Conservation (phyloP, 2,797 vertebrate species). For the Champsocephalus esox region DNA sequence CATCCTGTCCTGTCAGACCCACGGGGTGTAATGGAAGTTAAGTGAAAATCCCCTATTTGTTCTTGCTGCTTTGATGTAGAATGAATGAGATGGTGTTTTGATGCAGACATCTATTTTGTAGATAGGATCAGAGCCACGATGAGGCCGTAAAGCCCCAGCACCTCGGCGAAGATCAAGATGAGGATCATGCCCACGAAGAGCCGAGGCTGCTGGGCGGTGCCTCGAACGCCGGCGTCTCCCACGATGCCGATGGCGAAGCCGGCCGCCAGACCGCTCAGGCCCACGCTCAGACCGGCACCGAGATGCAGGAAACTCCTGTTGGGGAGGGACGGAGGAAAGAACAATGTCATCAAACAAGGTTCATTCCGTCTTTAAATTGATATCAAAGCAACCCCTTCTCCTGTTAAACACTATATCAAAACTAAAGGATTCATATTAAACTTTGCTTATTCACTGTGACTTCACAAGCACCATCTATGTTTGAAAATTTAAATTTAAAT, state of each 20-base stretch:
- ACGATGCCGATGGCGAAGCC: constrained; percentile 99
- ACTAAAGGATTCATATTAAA: too few species aligned
- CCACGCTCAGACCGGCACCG: constrained; percentile 96
- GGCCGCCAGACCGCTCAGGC: constrained; percentile 96
- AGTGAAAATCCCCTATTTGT: constrained; percentile 81
- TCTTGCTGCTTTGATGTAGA: constrained; percentile 81
- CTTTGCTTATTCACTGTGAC: too few species aligned
- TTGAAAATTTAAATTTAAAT: too few species aligned
- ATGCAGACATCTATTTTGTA: constrained; percentile 89
- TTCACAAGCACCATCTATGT: too few species aligned
- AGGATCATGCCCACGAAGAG: constrained; percentile 99
- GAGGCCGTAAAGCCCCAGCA: constrained; percentile 97
- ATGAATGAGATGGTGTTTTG: constrained; percentile 77
- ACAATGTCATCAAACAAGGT: neutral
- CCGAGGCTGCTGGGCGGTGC: constrained; percentile 98
- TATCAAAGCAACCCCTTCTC: too few species aligned
- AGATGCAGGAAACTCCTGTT: constrained; percentile 97
- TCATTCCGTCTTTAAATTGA: neutral
- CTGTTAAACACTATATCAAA: too few species aligned
- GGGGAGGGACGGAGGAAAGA: neutral
- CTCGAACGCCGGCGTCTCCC: constrained; percentile 95
- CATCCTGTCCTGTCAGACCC: constrained; percentile 81
- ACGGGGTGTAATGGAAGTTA: constrained; percentile 74
- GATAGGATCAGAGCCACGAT: constrained; percentile 99
- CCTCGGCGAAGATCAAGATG: constrained; percentile 98